Base-by-base conservation (phyloP, 2,888 invertebrate genomes). In the Lissocephala sabroskyi region DNA sequence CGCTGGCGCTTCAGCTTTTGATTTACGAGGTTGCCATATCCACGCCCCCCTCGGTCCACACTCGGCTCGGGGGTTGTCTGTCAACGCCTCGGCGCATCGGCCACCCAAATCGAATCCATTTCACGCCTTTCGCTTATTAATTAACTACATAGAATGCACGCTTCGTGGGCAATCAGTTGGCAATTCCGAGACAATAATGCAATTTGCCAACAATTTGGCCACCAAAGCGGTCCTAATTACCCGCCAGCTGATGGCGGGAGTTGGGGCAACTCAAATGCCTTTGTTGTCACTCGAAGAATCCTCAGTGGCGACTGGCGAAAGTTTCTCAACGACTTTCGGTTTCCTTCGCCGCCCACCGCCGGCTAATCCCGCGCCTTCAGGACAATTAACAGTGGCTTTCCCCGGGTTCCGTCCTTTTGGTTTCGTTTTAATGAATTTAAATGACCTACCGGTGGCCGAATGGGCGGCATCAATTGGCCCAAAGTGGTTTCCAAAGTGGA, bases 401-500 rank as follows among this genome's bases (percentile, higher is more conserved):
- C 19, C 29, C 45, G 56, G n/a, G n/a, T n/a, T n/a, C n/a, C 52
- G 54, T 46, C 33, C 52, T 59, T 56, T 64, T 66, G 50, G 64
- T 57, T 56, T 55, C 71, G 53, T 53, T 59, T 50, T 56, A 56
- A 76, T 76, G 73, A 71, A 76, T 76, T 76, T 68, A 68, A 76
- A 68, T 71, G 76, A 59, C 59, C 54, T 68, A 56, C 11, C 51
- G 52, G 56, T 32, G 53, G 18, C 42, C 14, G 5, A n/a, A 36
- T 36, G 10, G 10, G 23, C 39, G 11, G 23, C 47, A 49, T 53
- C 63, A 52, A 57, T 59, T 47, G 65, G 47, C 49, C 45, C 43
- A 32, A 51, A 63, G 52, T 56, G 57, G 47, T 50, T 56, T 36
- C 30, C 47, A 32, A 35, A 41, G 16, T 14, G 29, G 44, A 37